Base-by-base conservation (phyloP, 2,888 invertebrate genomes). In the Cantharis rustica region DNA sequence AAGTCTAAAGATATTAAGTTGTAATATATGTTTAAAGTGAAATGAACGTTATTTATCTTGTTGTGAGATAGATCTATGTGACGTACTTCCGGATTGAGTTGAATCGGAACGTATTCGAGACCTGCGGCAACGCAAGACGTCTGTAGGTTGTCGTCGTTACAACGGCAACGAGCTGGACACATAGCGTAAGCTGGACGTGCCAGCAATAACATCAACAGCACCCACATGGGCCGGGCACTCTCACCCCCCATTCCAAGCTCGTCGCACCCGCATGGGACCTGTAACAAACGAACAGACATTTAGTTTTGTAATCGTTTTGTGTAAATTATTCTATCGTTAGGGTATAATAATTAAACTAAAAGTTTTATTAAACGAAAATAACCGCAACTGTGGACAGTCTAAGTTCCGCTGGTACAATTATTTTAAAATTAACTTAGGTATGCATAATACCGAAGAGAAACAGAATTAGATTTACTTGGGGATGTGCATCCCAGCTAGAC, bases 1-100 rank as follows among this genome's bases (percentile, higher is more conserved):
- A 97, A 90, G 86, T 98, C 96, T 80, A 98, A 91, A 71, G 92
- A 91, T 84, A 93, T 92, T 61, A 98, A 91, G 84, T 94, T 93
- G 80, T 93, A 92, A 89, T 96, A 96, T 88, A 96, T 94, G 70
- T 91, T 91, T 85, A 96, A 92, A 16, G 95, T 93, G 86, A 93
- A 94, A 80, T 94, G 93, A 9, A 97, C 91, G 84, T 92, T 93
- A 85, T 92, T 91, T 85, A 98, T 95, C 82, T 93, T 92, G 88
- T 97, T 97, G 86, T 93, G 91, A n/a, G 94, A 93, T 75, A 97
- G 92, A 86, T 95, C 94, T 85, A 97, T 93, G 88, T 93, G 93
- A 72, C 92, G 93, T 70, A 95, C 92, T 86, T 95, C 95, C 62
- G 97, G 97, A 88, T 96, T 96, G 81, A 96, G 91, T 86, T 96